Percentiles rank a stretch among this genome's conserved stretches.
phyloP scores from a whole-genome alignment of 2,888 invertebrate genomes.

The Lasioglossum villosulum region DNA sequence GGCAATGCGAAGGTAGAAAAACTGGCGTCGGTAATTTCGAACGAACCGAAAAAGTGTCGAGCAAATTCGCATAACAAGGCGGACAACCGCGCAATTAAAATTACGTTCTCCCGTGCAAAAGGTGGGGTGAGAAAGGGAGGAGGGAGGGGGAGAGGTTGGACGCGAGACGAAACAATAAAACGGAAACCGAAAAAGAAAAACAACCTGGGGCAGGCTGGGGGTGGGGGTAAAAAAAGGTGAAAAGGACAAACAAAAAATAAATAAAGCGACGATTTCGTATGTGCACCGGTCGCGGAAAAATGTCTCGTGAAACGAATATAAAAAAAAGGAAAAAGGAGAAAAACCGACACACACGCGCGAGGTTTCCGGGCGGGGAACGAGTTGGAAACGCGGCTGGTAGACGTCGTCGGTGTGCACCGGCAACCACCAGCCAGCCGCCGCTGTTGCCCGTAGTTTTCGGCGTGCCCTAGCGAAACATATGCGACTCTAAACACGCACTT shows the following conservation, averaged over 20 bases:
- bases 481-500: conserved; percentile 58
- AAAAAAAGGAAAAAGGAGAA: neutral
- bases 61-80: conserved; percentile 61
- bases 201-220: neutral
- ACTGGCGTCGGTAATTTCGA: conserved; percentile 39
- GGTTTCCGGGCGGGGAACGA: conserved; percentile 7
- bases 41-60: conserved; percentile 45
- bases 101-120: conserved; percentile 52
- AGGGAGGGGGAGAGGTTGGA: neutral
- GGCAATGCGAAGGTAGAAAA: neutral
- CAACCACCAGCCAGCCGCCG: conserved; percentile 8
- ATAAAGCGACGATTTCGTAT: conserved; percentile 37
- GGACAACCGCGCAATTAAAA: conserved; percentile 65
- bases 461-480: conserved; percentile 42
- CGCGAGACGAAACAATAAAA: conserved; percentile 29
- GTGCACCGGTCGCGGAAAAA: conserved; percentile 35
- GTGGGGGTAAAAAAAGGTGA: neutral
- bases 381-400: neutral
- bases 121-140: neutral
- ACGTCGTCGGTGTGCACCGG: conserved; percentile 16
- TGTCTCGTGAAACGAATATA: conserved; percentile 36
- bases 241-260: conserved; percentile 8
- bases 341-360: neutral
- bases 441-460: conserved; percentile 30
- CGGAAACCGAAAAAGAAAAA: conserved; percentile 1